Evolutionary conservation across 2,888 invertebrate genomes (phyloP).

Genomic region (Diarsia brunnea): DNA sequence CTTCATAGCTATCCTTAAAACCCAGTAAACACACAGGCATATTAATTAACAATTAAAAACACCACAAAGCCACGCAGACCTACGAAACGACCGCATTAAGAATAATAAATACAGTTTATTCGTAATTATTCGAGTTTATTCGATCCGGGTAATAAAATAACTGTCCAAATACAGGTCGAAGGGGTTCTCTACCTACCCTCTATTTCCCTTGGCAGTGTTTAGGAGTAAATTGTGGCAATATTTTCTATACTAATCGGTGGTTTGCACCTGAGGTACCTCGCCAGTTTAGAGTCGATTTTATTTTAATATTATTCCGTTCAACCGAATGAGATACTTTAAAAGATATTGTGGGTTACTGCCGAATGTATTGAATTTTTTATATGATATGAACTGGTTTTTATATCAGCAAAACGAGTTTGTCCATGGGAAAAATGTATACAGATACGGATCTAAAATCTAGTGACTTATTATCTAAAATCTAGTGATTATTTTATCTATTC

Average conservation of each 20-base stretch:
- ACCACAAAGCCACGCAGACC: conserved; percentile 40
- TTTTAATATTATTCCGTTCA: conserved; percentile 54
- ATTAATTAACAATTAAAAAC: conserved; percentile 43
- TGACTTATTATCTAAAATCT: too few relatives aligned
- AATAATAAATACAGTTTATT: conserved; percentile 64
- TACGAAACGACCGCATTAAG: conserved; percentile 54
- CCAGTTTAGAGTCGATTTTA: conserved; percentile 49
- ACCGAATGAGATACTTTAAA: conserved; percentile 47
- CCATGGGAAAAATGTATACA: background rate
- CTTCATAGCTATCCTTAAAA: conserved; percentile 4
- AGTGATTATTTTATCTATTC: background rate
- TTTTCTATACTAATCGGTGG: conserved; percentile 73
- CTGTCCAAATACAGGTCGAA: conserved; percentile 64
- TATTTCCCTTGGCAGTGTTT: conserved; percentile 74
- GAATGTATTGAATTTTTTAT: conserved; percentile 21
- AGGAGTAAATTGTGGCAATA: conserved; percentile 72
- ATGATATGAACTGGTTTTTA: background rate
- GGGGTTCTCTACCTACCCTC: conserved; percentile 52
- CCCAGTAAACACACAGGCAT: conserved; percentile 11
- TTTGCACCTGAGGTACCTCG: conserved; percentile 72
- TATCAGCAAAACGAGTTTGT: background rate
- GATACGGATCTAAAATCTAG: background rate
- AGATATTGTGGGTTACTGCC: conserved; percentile 23
- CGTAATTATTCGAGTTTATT: conserved; percentile 55
- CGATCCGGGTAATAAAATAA: conserved; percentile 60